Evolutionary conservation across 2,797 vertebrate genomes (phyloP).

Genomic region (Neoniphon sammara): DNA sequence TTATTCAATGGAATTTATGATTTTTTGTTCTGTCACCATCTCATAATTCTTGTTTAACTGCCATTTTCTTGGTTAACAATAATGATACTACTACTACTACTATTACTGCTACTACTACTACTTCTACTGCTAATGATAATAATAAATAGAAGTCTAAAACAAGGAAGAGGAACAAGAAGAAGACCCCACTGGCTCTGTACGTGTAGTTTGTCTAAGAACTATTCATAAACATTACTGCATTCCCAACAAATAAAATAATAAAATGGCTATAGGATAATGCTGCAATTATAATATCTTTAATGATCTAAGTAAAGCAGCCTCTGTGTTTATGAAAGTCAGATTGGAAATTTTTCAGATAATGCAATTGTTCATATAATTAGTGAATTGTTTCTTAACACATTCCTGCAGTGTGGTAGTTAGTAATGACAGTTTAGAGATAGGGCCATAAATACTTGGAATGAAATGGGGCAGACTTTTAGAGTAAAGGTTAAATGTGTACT

Average conservation of each 20-base stretch:
- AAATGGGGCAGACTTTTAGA: neutral
- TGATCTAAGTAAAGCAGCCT: slow-evolving; percentile 11
- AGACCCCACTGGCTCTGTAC: slow-evolving; percentile 49
- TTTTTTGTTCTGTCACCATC: no score
- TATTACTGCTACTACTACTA: no score
- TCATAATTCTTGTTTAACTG: no score
- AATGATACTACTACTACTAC: no score
- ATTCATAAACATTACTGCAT: slow-evolving; percentile 45
- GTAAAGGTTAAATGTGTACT: neutral
- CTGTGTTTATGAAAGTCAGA: slow-evolving; percentile 1
- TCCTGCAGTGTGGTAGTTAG: neutral
- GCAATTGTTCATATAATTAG: neutral
- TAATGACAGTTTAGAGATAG: neutral
- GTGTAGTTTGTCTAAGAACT: slow-evolving; percentile 45
- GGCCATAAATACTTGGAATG: no score
- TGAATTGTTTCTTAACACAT: neutral
- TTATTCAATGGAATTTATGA: no score
- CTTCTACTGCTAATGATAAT: neutral
- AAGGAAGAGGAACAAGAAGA: slow-evolving; percentile 3
- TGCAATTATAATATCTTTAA: neutral
- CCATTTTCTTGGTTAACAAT: no score
- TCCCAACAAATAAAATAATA: slow-evolving; percentile 49
- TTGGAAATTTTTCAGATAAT: neutral
- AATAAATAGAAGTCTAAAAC: slow-evolving; percentile 8
- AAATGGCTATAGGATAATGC: neutral